Percentiles rank a stretch among this genome's conserved stretches.
phyloP scores from a whole-genome alignment of 2,113 vertebrate genomes.

The Mustela nigripes region DNA sequence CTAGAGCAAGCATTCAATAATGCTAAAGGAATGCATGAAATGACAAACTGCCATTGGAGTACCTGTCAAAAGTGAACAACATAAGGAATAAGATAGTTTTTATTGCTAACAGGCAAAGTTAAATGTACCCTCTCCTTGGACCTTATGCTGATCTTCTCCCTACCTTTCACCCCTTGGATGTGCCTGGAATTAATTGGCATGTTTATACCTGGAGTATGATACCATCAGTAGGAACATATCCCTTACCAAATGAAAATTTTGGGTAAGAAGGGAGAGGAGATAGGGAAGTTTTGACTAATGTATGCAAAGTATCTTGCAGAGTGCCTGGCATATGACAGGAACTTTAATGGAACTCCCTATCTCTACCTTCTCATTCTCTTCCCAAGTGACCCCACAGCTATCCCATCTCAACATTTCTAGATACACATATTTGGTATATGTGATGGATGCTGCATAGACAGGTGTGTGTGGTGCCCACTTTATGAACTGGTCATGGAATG shows the following conservation, averaged over 20 bases:
- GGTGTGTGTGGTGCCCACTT: not conserved
- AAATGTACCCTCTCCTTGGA: not conserved
- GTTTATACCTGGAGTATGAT: not conserved
- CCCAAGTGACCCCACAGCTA: not conserved
- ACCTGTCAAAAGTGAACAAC: slow-evolving; percentile 2
- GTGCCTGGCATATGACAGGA: not conserved
- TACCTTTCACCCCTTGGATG: not conserved
- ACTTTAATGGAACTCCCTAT: not conserved
- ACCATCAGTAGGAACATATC: not conserved
- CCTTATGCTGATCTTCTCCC: not conserved
- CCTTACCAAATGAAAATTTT: slow-evolving; percentile 1
- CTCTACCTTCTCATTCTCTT: not conserved
- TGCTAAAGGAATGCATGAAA: slow-evolving; percentile 13
- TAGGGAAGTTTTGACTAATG: not conserved
- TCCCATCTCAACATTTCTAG: not conserved
- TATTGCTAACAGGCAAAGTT: not conserved
- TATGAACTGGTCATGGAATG: not conserved
- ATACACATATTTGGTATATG: not conserved
- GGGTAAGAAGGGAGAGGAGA: not conserved
- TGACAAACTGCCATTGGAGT: not conserved
- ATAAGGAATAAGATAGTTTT: not conserved
- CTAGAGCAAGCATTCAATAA: not conserved
- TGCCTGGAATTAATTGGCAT: not conserved
- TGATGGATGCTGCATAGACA: not conserved
- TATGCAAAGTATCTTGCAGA: not conserved